Percentiles rank a stretch among this genome's conserved stretches.
Evolutionary conservation across 2,797 vertebrate species (phyloP).

Genomic region (Trematomus bernacchii): DNA sequence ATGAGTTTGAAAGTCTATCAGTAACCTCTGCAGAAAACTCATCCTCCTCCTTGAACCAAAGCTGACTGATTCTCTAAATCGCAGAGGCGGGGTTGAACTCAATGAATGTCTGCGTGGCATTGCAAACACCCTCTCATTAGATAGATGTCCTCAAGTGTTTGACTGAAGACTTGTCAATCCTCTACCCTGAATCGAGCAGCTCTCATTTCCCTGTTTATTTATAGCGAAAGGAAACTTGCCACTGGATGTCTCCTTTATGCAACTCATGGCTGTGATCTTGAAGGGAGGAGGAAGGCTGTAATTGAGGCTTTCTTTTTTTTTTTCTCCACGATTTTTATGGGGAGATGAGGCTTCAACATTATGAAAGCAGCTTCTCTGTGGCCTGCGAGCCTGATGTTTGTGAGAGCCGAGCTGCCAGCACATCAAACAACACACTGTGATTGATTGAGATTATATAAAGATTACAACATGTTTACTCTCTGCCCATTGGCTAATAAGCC

Average conservation of each 20-base stretch:
- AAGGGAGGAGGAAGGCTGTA: slow-evolving; percentile 64
- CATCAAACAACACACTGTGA: slow-evolving; percentile 55
- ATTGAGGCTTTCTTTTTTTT: slow-evolving; percentile 68
- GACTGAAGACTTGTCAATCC: slow-evolving; percentile 64
- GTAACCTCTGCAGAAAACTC: slow-evolving; percentile 45
- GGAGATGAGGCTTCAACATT: slow-evolving; percentile 53
- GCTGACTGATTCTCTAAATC: slow-evolving; percentile 42
- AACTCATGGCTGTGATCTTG: slow-evolving; percentile 61
- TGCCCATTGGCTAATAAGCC: slow-evolving; percentile 33
- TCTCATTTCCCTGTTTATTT: slow-evolving; percentile 69
- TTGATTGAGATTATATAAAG: slow-evolving; percentile 38
- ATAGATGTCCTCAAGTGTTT: slow-evolving; percentile 62
- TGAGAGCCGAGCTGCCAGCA: slow-evolving; percentile 51
- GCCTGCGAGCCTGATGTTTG: slow-evolving; percentile 42
- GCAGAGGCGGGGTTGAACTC: slow-evolving; percentile 26
- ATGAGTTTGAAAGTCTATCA: slow-evolving; percentile 45
- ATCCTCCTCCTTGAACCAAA: slow-evolving; percentile 43
- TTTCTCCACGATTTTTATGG: slow-evolving; percentile 49
- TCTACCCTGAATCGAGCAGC: slow-evolving; percentile 29
- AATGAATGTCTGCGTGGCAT: slow-evolving; percentile 21
- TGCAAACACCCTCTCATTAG: slow-evolving; percentile 61
- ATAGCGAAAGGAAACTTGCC: slow-evolving; percentile 59
- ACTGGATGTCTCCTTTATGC: slow-evolving; percentile 56
- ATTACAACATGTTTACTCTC: slow-evolving; percentile 46
- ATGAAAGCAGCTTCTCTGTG: slow-evolving; percentile 54